Evolutionary conservation across 1,140 invertebrate species (phyloP).

Genomic region (Drosophila azteca): DNA sequence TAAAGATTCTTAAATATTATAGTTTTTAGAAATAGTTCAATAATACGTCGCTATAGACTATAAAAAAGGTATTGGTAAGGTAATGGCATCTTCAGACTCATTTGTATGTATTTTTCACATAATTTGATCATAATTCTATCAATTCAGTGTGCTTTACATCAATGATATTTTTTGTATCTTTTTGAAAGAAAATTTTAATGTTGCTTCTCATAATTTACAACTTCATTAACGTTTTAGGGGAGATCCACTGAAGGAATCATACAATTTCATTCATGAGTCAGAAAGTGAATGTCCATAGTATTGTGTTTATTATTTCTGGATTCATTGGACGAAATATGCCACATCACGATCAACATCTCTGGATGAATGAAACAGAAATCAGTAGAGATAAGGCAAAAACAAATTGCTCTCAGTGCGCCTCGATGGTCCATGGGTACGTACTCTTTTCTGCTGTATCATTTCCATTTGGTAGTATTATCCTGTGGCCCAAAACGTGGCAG

Average conservation of each 20-base stretch:
- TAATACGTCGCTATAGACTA: too few relatives aligned
- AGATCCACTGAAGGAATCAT: slow-evolving; percentile 17
- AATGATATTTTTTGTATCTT: slow-evolving; percentile 1
- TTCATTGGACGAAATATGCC: slow-evolving; percentile 58
- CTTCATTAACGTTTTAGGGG: slow-evolving; percentile 56
- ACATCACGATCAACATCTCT: slow-evolving; percentile 57
- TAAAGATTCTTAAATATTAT: too few relatives aligned
- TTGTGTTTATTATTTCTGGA: slow-evolving; percentile 11
- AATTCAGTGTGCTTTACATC: not conserved
- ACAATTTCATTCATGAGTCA: slow-evolving; percentile 59
- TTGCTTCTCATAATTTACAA: slow-evolving; percentile 57
- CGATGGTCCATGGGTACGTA: slow-evolving; percentile 15
- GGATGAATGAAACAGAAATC: slow-evolving; percentile 54
- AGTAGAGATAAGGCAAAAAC: slow-evolving; percentile 53
- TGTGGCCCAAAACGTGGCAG: slow-evolving; percentile 44
- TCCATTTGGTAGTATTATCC: slow-evolving; percentile 66
- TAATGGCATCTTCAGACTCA: too few relatives aligned
- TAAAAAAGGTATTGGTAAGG: too few relatives aligned
- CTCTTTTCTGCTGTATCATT: slow-evolving; percentile 74
- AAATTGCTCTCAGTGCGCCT: slow-evolving; percentile 63
- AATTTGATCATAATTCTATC: too few relatives aligned
- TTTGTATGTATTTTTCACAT: too few relatives aligned
- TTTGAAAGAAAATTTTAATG: slow-evolving; percentile 26
- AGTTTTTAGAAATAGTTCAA: too few relatives aligned
- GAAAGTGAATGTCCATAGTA: slow-evolving; percentile 16